A percentile compares a stretch with the other conserved stretches of the same genome.
phyloP scores from a whole-genome alignment of 2,888 invertebrate genomes.

The Pinctada fucata region DNA sequence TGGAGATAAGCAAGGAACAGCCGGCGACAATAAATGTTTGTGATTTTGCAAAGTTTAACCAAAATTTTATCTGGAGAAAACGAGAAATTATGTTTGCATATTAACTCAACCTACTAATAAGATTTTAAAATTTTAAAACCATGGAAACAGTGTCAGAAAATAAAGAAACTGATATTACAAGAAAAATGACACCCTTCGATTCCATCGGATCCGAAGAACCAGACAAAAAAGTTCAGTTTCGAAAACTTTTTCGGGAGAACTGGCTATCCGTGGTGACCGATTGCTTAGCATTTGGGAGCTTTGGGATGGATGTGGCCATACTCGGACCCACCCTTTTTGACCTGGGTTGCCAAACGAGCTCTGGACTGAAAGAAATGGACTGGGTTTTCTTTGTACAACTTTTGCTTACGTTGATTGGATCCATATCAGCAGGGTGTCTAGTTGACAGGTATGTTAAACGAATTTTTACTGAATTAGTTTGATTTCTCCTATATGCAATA shows the following conservation, averaged over 20 bases:
- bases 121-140: no score
- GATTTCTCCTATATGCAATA: no score
- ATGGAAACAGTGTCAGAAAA: background rate
- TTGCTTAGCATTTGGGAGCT: constrained; percentile 78
- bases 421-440: constrained; percentile 76
- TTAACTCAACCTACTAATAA: no score
- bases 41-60: no score
- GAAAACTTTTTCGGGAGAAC: constrained; percentile 74
- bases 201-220: constrained; percentile 27
- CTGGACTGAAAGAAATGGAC: constrained; percentile 76
- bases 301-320: constrained; percentile 79
- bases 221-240: constrained; percentile 63
- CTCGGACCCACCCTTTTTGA: constrained; percentile 78
- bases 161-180: background rate
- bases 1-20: no score
- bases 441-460: constrained; percentile 73
- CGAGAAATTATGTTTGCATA: no score
- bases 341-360: constrained; percentile 77
- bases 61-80: no score
- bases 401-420: constrained; percentile 77
- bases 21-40: no score
- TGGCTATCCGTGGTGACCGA: constrained; percentile 76
- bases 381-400: constrained; percentile 79
- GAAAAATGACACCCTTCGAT: constrained; percentile 23
- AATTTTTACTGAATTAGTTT: background rate